These are phyloP conservation scores for Adela reaumurella DNA, from an alignment of 2,888 invertebrate genomes.

Conservation along the genomic window DNA sequence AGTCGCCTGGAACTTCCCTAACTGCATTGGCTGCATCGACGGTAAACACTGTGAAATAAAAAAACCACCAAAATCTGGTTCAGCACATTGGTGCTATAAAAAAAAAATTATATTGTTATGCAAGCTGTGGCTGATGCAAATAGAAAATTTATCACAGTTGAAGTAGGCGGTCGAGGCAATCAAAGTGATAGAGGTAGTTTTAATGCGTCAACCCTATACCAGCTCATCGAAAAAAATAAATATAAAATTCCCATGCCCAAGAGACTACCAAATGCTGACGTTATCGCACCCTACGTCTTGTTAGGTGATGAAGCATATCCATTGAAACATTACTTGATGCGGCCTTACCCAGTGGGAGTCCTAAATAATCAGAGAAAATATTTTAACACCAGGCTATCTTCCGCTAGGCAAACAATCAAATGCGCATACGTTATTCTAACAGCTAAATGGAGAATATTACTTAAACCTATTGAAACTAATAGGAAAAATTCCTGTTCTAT, in stretches of 20 bases:
- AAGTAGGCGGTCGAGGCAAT: slow-evolving; percentile 9
- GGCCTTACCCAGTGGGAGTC: too few species aligned
- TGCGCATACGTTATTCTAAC: slow-evolving; percentile 3
- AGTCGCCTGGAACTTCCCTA: slow-evolving; percentile 7
- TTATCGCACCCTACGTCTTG: too few species aligned
- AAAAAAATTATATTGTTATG: slow-evolving; percentile 9
- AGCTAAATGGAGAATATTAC: slow-evolving; percentile 6
- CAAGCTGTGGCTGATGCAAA: slow-evolving; percentile 11
- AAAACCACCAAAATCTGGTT: slow-evolving; percentile 8
- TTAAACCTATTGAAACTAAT: slow-evolving; percentile 6
- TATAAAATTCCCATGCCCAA: too few species aligned
- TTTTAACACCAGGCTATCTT: too few species aligned
- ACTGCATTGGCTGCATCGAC: slow-evolving; percentile 8
- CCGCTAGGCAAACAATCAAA: too few species aligned
- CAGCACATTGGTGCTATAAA: slow-evolving; percentile 10
- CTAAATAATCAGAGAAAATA: too few species aligned
- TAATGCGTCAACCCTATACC: too few species aligned
- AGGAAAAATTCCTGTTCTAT: slow-evolving; percentile 1
- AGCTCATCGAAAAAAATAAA: too few species aligned
- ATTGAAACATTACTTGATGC: too few species aligned
- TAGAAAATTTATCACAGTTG: slow-evolving; percentile 9
- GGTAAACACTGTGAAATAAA: slow-evolving; percentile 7
- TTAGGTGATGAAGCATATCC: too few species aligned
- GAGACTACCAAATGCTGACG: too few species aligned
- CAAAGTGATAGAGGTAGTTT: slow-evolving; percentile 9